Percentiles rank a stretch among this genome's conserved stretches.
Evolutionary conservation across 2,797 vertebrate genomes (phyloP).

Genomic region (Hydrocynus forskahlii): DNA sequence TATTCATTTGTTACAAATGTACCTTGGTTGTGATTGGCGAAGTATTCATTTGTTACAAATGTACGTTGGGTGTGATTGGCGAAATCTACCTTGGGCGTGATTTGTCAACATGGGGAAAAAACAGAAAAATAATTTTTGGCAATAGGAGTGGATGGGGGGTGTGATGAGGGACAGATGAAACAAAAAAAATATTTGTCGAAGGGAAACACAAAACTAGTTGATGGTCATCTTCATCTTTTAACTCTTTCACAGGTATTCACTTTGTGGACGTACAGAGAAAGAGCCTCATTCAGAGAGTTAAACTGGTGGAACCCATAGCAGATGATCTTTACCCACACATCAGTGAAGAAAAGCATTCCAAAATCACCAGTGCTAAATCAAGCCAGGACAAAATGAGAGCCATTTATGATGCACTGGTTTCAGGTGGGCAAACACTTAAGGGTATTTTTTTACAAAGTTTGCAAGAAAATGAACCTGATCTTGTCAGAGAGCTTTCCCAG

Average conservation of each 20-base stretch:
- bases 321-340: neutral
- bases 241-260: neutral
- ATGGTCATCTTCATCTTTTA: too few relatives aligned
- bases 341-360: neutral
- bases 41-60: too few relatives aligned
- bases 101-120: too few relatives aligned
- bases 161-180: too few relatives aligned
- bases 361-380: neutral
- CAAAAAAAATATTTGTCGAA: too few relatives aligned
- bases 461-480: neutral
- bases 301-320: neutral
- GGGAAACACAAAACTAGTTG: too few relatives aligned
- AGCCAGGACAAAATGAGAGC: neutral
- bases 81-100: too few relatives aligned
- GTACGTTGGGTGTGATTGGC: too few relatives aligned
- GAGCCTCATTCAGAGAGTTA: neutral
- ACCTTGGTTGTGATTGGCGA: too few relatives aligned
- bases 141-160: too few relatives aligned
- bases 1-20: too few relatives aligned
- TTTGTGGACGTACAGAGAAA: neutral
- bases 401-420: neutral
- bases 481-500: neutral
- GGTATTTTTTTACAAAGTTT: neutral
- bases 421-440: neutral
- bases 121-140: too few relatives aligned